These are phyloP conservation scores for Tanypteryx hageni DNA, from an alignment of 2,888 invertebrate species.

Conservation along the genomic window DNA sequence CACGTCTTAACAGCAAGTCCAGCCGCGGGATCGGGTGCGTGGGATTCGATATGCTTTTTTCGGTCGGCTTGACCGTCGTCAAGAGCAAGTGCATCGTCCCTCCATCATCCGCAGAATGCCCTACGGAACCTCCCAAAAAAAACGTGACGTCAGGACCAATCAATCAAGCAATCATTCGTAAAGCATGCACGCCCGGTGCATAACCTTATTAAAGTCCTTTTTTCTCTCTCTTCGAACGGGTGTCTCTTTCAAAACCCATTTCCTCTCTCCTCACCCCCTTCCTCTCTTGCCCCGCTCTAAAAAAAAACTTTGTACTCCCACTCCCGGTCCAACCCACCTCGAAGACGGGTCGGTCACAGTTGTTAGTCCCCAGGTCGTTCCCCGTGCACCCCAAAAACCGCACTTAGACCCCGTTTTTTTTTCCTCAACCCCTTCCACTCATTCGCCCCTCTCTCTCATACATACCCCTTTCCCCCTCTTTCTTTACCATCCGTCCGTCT, in stretches of 20 bases:
- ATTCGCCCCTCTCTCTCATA: not conserved
- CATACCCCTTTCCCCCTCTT: not conserved
- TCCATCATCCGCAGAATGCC: not conserved
- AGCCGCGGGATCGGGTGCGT: not conserved
- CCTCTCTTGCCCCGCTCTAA: not conserved
- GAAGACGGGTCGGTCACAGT: not conserved
- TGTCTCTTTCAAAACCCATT: not conserved
- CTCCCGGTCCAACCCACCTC: too few species aligned
- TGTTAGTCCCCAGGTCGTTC: not conserved
- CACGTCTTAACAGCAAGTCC: not conserved
- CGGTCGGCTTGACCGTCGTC: not conserved
- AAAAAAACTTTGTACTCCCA: not conserved
- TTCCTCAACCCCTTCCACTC: not conserved
- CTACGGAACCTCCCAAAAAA: not conserved
- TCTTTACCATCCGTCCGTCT: too few species aligned
- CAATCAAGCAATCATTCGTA: conserved; percentile 8
- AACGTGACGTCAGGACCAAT: conserved; percentile 8
- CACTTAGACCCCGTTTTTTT: not conserved
- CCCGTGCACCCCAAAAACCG: not conserved
- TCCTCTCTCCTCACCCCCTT: not conserved
- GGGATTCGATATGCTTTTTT: not conserved
- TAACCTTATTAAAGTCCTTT: conserved; percentile 11
- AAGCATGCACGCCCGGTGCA: conserved; percentile 19
- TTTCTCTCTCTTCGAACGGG: not conserved
- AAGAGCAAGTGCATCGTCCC: conserved; percentile 9